Base-by-base conservation (phyloP, 2,113 vertebrate species). In the Sula dactylatra region DNA sequence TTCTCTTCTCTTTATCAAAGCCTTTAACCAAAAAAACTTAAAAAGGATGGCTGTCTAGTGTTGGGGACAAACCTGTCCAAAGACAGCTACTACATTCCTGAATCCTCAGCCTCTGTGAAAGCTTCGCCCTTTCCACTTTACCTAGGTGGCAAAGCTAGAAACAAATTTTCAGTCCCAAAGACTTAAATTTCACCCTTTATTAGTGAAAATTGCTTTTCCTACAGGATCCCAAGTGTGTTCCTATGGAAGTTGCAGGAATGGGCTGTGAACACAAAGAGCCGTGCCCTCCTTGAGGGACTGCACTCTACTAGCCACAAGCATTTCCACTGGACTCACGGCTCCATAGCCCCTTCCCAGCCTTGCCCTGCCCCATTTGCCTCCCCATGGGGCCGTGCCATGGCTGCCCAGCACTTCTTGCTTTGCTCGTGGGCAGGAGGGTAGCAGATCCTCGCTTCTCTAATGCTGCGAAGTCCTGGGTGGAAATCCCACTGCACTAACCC, bases 1-100 rank as follows among this genome's bases (percentile, higher is more conserved):
- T 95, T n/a, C 15, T 89, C 38, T 27, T 71, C 47, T 72, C 64
- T 90, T 83, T 91, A 89, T 76, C 61, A 67, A 87, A 88, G 42
- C 24, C 36, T 85, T 84, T 44, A 79, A 62, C 27, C 32, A 67
- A 86, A 58, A 58, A 56, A 20, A 34, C 25, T 55, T 50, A 5
- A 59, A 70, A 86, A 34, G 18, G 34, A 31, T 49, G 19, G 19
- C 66, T 89, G 32, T 52, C 42, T 70, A 49, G 34, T 21, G 11
- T 0, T 65, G 50, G 29, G 29, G n/a, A 81, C 29, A 64, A 74
- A 74, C 32, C n/a, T 74, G 55, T 16, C 36, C 36, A 50, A 67
- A 67, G 47, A 67, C 19, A 54, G 58, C 55, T 58, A 10, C 32
- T 59, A 4, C 5, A 0, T 85, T 80, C 34, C 70, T 76, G 58